These are phyloP conservation scores for Azemiops feae DNA, from an alignment of 2,113 vertebrate genomes.

Conservation along the genomic window DNA sequence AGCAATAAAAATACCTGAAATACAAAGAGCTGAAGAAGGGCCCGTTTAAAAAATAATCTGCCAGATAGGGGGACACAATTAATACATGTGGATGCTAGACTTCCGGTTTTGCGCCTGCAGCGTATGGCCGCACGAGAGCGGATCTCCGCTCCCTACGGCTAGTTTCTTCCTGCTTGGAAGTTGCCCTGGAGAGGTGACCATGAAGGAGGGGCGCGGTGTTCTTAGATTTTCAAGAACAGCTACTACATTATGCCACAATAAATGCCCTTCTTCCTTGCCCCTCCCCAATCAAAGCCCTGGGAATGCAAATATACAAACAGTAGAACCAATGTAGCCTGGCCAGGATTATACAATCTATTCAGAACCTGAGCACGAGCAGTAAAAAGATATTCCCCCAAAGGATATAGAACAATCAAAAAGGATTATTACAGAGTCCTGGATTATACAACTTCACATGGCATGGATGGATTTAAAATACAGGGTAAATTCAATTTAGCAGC, in stretches of 20 bases:
- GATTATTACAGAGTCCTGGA: background rate
- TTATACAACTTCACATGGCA: background rate
- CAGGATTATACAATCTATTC: background rate
- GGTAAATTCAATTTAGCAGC: background rate
- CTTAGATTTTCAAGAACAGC: background rate
- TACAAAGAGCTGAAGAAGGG: background rate
- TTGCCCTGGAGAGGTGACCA: too few species aligned
- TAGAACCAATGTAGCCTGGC: background rate
- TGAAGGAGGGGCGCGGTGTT: background rate
- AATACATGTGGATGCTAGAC: background rate
- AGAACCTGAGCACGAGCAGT: background rate
- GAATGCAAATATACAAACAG: background rate
- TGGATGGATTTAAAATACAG: background rate
- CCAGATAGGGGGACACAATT: background rate
- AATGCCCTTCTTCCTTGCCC: background rate
- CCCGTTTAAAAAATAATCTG: background rate
- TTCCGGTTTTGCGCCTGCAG: background rate
- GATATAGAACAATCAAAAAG: background rate
- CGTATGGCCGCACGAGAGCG: accelerated
- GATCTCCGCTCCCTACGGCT: too few species aligned
- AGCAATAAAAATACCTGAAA: background rate
- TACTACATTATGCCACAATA: background rate
- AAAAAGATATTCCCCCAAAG: background rate
- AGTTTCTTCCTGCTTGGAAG: too few species aligned
- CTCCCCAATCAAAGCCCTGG: background rate